Base-by-base conservation (phyloP, 2,113 vertebrate species). In the Larimichthys crocea region DNA sequence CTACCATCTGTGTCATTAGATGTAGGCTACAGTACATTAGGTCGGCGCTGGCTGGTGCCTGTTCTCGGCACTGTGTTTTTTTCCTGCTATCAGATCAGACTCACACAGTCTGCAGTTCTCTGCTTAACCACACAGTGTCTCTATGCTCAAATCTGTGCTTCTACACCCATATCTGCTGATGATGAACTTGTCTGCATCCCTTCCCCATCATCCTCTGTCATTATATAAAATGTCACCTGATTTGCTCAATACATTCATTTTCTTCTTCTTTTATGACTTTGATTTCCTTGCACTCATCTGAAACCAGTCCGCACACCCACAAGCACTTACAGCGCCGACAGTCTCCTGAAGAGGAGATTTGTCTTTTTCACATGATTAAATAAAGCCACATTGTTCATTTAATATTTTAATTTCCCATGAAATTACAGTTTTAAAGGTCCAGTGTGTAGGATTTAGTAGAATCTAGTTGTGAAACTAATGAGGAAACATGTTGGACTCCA, bases 41-140 rank as follows among this genome's bases (percentile, higher is more conserved):
- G 7, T 57, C 46, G 15, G 20, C 9, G n/a, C 14, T 63, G 24
- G 46, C 67, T 62, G 20, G 72, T 35, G 57, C 14, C 10, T 31
- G n/a, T 15, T 46, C 19, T 8, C 5, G 19, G 4, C 76, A 22
- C 20, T n/a, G 24, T 53, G 57, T 31, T 62, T 57, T 57, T 20
- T 2, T 48, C 55, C 31, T 16, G 59, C 72, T 55, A 16, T 16
- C 2, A 56, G 16, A 49, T 55, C 22, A 44, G 60, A 44, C 10
- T 57, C 29, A 17, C 55, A 63, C 15, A 29, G 9, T 17, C 16
- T 89, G 90, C 79, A 91, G 44, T 91, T 86, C 86, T 52, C 35
- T 20, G 0, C 49, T 74, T 84, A 16, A 31, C 94, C 95, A 94
- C 94, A 50, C 2, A 76, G 91, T 87, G 95, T 88, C 94, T 84